Evolutionary conservation across 2,888 invertebrate species (phyloP).

Genomic region (Drosophila quasianomalipes): DNA sequence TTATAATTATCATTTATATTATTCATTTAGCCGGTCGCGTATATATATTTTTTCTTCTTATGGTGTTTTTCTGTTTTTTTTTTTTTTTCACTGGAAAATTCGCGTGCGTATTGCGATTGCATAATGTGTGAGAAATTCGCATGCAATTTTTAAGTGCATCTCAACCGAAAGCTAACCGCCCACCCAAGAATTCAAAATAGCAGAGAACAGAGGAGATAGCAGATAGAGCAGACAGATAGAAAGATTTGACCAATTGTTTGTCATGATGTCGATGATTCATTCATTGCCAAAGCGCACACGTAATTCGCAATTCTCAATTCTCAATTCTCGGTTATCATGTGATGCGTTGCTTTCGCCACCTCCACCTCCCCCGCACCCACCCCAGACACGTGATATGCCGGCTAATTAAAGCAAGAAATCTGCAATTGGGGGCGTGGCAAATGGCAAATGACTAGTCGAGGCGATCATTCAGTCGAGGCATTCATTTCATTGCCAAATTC

Average conservation of each 20-base stretch:
- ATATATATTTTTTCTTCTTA: not conserved
- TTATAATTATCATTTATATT: conserved; percentile 39
- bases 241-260: conserved; percentile 38
- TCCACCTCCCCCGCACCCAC: not conserved
- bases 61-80: not conserved
- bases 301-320: conserved; percentile 64
- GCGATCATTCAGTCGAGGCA: conserved; percentile 24
- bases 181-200: conserved; percentile 31
- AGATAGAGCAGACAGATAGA: not conserved
- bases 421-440: conserved; percentile 61
- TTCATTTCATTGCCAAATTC: conserved; percentile 74
- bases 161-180: conserved; percentile 15
- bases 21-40: conserved; percentile 26
- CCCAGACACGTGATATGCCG: conserved; percentile 73
- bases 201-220: conserved; percentile 12
- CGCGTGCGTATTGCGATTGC: conserved; percentile 55
- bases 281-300: conserved; percentile 58
- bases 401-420: conserved; percentile 63
- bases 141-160: conserved; percentile 38
- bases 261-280: conserved; percentile 55
- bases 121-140: conserved; percentile 42
- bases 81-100: conserved; percentile 44
- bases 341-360: conserved; percentile 42
- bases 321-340: conserved; percentile 60
- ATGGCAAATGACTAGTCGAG: conserved; percentile 23